A percentile compares a stretch with the other conserved stretches of the same genome.
phyloP scores from a whole-genome alignment of 2,888 invertebrate species.

The Isotomurus palustris region DNA sequence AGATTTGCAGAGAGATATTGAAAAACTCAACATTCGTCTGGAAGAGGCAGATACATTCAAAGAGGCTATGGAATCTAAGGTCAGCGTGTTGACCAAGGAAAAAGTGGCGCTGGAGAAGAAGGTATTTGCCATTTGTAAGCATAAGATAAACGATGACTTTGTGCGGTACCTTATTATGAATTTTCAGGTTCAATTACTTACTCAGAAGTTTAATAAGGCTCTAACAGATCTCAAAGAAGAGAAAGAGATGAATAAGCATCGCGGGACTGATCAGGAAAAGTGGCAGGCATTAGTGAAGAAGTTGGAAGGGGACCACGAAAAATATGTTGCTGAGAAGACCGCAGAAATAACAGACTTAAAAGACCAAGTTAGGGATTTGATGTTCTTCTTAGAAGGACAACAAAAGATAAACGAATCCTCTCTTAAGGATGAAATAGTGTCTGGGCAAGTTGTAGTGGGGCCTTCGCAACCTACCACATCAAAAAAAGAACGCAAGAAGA shows the following conservation, averaged over 20 bases:
- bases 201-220: slow-evolving; percentile 58
- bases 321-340: slow-evolving; percentile 50
- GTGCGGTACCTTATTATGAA: background rate
- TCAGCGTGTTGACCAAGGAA: slow-evolving; percentile 59
- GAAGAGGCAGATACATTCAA: slow-evolving; percentile 21
- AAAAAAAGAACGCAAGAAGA: slow-evolving; percentile 15
- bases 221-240: slow-evolving; percentile 75
- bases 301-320: slow-evolving; percentile 55
- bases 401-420: slow-evolving; percentile 58
- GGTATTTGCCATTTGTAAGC: slow-evolving; percentile 48
- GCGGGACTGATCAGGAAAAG: slow-evolving; percentile 68
- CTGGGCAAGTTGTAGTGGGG: slow-evolving; percentile 59
- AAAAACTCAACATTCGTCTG: slow-evolving; percentile 22
- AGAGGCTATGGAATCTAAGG: slow-evolving; percentile 33
- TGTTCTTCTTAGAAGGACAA: slow-evolving; percentile 94
- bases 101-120: slow-evolving; percentile 68
- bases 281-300: slow-evolving; percentile 63
- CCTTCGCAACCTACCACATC: background rate
- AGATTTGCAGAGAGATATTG: slow-evolving; percentile 45
- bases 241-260: slow-evolving; percentile 71
- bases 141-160: background rate
- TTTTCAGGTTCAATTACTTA: slow-evolving; percentile 30
- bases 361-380: slow-evolving; percentile 91
- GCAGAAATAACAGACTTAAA: slow-evolving; percentile 73
- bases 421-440: slow-evolving; percentile 58